Evolutionary conservation across 2,113 vertebrate species (phyloP).

Genomic region (Macheiramphus alcinus): DNA sequence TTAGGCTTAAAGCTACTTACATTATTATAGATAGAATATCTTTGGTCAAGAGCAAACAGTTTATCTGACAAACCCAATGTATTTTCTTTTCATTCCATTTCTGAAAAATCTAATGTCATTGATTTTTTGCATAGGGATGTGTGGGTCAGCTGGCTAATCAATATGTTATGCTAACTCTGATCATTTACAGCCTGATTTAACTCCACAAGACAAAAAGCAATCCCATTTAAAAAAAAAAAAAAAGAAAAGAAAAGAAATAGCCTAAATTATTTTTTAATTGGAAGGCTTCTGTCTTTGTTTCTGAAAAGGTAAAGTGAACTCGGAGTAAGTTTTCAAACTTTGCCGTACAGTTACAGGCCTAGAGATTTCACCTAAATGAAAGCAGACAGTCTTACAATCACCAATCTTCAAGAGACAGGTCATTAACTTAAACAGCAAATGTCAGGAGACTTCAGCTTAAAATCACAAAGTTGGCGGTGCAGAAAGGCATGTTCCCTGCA

Average conservation of each 20-base stretch:
- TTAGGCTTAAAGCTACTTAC: not conserved
- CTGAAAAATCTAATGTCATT: not conserved
- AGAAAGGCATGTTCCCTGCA: conserved; percentile 17
- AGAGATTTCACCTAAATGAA: conserved; percentile 7
- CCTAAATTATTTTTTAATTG: not conserved
- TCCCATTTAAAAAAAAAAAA: not conserved
- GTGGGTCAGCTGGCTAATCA: not conserved
- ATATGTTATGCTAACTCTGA: not conserved
- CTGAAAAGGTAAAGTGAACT: not conserved
- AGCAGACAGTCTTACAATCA: conserved; percentile 29
- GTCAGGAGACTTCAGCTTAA: conserved; percentile 37
- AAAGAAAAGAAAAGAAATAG: not conserved
- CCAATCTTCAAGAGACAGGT: not conserved
- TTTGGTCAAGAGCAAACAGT: not conserved
- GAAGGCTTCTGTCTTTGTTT: not conserved
- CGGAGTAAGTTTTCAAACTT: conserved; percentile 9
- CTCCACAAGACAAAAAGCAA: not conserved
- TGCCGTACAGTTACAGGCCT: not conserved
- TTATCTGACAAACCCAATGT: not conserved
- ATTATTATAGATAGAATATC: not conserved
- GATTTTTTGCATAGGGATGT: not conserved
- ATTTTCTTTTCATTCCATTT: not conserved
- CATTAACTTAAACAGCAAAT: conserved; percentile 43
- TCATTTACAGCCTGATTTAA: not conserved
- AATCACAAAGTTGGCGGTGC: conserved; percentile 7